Evolutionary conservation across 2,113 vertebrate genomes (phyloP).

Genomic region (Oryzias javanicus): DNA sequence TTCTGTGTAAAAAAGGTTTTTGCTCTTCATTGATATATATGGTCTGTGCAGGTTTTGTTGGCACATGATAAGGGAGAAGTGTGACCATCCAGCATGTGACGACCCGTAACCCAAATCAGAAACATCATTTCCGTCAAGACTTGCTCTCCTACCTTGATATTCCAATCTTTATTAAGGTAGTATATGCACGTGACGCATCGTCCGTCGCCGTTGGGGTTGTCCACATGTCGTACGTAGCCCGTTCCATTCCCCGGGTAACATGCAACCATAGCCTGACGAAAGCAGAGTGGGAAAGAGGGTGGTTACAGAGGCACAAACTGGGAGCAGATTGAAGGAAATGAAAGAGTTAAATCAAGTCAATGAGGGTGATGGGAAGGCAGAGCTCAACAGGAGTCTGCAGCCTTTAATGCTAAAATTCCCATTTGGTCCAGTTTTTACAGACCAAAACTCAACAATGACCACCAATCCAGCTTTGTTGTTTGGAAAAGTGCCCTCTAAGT

Average conservation of each 20-base stretch:
- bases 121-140: neutral
- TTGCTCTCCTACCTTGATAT: slow-evolving; percentile 86
- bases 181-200: slow-evolving; percentile 98
- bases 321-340: neutral
- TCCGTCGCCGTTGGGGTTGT: slow-evolving; percentile 94
- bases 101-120: neutral
- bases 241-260: slow-evolving; percentile 96
- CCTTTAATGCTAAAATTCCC: too few relatives aligned
- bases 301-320: slow-evolving; percentile 21
- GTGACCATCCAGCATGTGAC: too few relatives aligned
- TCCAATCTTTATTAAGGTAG: slow-evolving; percentile 98
- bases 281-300: slow-evolving; percentile 37
- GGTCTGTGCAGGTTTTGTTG: too few relatives aligned
- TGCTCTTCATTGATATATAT: too few relatives aligned
- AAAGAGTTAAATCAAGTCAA: neutral
- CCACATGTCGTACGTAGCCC: slow-evolving; percentile 93
- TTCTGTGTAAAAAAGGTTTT: too few relatives aligned
- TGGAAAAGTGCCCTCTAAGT: too few relatives aligned
- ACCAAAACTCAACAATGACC: too few relatives aligned
- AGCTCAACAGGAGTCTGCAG: too few relatives aligned
- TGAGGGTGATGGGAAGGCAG: neutral
- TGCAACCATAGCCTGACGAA: slow-evolving; percentile 92
- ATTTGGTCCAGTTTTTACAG: too few relatives aligned
- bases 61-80: too few relatives aligned
- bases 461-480: too few relatives aligned